These are phyloP conservation scores for Harmothoe impar DNA, from an alignment of 2,888 invertebrate genomes.

Conservation along the genomic window DNA sequence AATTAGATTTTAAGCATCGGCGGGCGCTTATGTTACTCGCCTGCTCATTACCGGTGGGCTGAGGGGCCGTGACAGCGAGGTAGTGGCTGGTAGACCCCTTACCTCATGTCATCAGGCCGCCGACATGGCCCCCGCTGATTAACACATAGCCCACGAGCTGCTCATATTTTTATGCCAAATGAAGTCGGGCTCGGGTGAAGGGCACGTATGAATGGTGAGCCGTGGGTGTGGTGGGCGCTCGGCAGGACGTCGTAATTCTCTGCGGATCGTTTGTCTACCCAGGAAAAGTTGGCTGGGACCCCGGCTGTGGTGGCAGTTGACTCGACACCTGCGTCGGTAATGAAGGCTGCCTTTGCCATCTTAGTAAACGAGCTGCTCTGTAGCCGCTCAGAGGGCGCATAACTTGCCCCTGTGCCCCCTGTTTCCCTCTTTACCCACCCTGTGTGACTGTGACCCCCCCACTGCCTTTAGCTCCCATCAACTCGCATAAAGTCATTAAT, in stretches of 20 bases:
- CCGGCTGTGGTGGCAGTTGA: constrained; percentile 15
- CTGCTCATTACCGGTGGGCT: constrained; percentile 28
- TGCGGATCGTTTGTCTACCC: constrained; percentile 36
- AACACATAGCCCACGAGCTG: constrained; percentile 43
- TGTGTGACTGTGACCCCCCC: background rate
- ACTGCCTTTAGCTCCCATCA: too few relatives aligned
- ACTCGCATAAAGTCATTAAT: too few relatives aligned
- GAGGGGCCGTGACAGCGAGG: constrained; percentile 35
- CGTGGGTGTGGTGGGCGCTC: background rate
- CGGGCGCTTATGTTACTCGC: constrained; percentile 28
- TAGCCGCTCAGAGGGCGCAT: background rate
- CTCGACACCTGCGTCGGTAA: constrained; percentile 40
- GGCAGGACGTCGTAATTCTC: constrained; percentile 39
- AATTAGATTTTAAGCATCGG: constrained; percentile 57
- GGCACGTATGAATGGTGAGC: constrained; percentile 26
- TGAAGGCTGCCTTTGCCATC: constrained; percentile 16
- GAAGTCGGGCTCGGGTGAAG: constrained; percentile 39
- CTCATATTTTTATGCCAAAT: constrained; percentile 60
- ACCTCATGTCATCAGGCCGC: constrained; percentile 8
- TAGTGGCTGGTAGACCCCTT: background rate
- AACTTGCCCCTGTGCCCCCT: constrained; percentile 19
- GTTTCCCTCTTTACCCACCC: background rate
- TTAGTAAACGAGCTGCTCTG: background rate
- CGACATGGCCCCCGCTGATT: constrained; percentile 21
- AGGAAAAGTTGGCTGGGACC: background rate